Conservation (phyloP, 2,113 vertebrate genomes). For the Dunckerocampus dactyliophorus region DNA sequence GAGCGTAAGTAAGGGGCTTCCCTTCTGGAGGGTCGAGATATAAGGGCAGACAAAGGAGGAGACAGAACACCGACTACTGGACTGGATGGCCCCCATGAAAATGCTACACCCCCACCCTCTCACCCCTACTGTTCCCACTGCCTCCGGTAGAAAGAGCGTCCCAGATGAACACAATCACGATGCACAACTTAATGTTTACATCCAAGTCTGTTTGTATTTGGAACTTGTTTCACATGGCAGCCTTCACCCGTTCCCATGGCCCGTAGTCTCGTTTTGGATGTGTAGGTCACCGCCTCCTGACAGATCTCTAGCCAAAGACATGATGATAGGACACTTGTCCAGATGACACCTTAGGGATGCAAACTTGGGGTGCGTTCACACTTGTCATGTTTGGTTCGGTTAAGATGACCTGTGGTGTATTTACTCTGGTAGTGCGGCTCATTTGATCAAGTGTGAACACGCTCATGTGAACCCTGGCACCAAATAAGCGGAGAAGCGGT, state of each 20-base stretch:
- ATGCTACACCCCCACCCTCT: slow-evolving; percentile 8
- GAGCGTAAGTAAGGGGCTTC: slow-evolving; percentile 60
- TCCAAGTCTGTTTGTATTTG: slow-evolving; percentile 7
- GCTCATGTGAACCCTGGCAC: no score
- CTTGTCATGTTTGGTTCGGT: no score
- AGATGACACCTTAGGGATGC: neutral
- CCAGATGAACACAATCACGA: neutral
- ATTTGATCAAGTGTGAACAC: no score
- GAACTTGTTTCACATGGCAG: neutral
- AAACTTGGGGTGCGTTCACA: no score
- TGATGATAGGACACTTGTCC: slow-evolving; percentile 1
- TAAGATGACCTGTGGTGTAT: no score
- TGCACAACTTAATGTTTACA: slow-evolving; percentile 4
- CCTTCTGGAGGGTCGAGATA: slow-evolving; percentile 26
- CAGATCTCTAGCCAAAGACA: no score
- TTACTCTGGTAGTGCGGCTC: no score
- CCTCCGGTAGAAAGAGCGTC: neutral
- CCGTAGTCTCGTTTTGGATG: slow-evolving; percentile 37
- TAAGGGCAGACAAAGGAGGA: slow-evolving; percentile 31
- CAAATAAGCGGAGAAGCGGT: no score
- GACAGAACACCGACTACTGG: slow-evolving; percentile 33
- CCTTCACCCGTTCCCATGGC: slow-evolving; percentile 20
- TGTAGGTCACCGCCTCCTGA: slow-evolving; percentile 32
- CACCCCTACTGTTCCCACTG: slow-evolving; percentile 10
- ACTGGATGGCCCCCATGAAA: slow-evolving; percentile 25